Conservation (phyloP, 35 echinoderm and acorn worm species). For the Anneissia japonica region DNA sequence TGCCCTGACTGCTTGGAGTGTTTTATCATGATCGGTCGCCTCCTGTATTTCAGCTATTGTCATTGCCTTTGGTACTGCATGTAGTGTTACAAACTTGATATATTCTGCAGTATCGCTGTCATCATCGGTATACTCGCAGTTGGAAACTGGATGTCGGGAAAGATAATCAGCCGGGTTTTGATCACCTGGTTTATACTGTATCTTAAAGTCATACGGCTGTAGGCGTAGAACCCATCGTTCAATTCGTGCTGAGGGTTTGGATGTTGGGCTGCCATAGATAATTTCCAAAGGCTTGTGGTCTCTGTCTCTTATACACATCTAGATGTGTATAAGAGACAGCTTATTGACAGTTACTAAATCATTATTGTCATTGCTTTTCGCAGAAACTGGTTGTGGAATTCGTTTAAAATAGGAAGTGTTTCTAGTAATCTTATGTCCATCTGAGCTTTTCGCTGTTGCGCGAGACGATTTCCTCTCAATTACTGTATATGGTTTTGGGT, state of each 20-base stretch:
- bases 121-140: neutral
- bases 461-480: no score
- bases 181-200: conserved; percentile 33
- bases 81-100: neutral
- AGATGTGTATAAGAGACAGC: no score
- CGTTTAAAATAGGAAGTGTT: no score
- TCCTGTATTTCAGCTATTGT: neutral
- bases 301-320: no score
- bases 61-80: conserved; percentile 28
- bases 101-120: conserved; percentile 15
- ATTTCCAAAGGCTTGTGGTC: no score
- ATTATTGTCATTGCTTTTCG: no score
- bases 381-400: no score
- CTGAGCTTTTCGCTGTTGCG: no score
- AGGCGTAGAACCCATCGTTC: conserved; percentile 22
- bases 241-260: conserved; percentile 27
- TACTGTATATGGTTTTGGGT: no score
- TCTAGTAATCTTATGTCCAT: no score
- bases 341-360: no score
- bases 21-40: neutral
- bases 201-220: conserved; percentile 24
- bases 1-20: neutral
- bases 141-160: neutral
- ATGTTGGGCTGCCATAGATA: conserved; percentile 1
- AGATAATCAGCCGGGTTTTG: conserved; percentile 12